phyloP scores from a whole-genome alignment of 2,888 invertebrate genomes.

The Leptothorax acervorum region DNA sequence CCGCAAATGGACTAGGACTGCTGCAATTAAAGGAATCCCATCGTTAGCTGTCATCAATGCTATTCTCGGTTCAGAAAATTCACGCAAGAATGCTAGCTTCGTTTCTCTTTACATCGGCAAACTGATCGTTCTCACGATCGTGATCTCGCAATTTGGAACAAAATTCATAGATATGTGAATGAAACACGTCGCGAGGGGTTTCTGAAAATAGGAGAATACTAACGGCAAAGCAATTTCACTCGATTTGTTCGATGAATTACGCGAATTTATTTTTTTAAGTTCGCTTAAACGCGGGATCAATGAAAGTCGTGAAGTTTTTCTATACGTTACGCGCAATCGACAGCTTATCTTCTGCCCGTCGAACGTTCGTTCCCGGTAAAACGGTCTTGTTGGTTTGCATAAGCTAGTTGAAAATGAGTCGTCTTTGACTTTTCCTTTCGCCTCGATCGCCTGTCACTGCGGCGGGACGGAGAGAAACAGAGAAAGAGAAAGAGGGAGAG shows the following conservation, averaged over 20 bases:
- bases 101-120: background rate
- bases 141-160: background rate
- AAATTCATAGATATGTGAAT: too few species aligned
- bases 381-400: slow-evolving; percentile 57
- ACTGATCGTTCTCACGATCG: background rate
- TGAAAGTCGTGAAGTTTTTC: background rate
- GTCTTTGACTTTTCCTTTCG: slow-evolving; percentile 31
- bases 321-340: background rate
- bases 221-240: background rate
- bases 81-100: background rate
- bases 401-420: slow-evolving; percentile 65
- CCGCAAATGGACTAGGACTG: slow-evolving; percentile 68
- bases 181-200: too few species aligned
- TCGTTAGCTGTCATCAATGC: background rate
- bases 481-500: slow-evolving; percentile 59
- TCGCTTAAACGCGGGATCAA: background rate
- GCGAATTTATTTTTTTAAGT: background rate
- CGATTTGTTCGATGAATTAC: background rate
- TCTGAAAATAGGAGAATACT: background rate
- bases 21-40: slow-evolving; percentile 5
- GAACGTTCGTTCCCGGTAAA: slow-evolving; percentile 74
- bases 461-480: slow-evolving; percentile 33
- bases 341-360: slow-evolving; percentile 56
- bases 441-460: background rate
- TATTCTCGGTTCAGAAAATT: background rate